Evolutionary conservation across 2,113 vertebrate species (phyloP).

Genomic region (Lagenorhynchus albirostris): DNA sequence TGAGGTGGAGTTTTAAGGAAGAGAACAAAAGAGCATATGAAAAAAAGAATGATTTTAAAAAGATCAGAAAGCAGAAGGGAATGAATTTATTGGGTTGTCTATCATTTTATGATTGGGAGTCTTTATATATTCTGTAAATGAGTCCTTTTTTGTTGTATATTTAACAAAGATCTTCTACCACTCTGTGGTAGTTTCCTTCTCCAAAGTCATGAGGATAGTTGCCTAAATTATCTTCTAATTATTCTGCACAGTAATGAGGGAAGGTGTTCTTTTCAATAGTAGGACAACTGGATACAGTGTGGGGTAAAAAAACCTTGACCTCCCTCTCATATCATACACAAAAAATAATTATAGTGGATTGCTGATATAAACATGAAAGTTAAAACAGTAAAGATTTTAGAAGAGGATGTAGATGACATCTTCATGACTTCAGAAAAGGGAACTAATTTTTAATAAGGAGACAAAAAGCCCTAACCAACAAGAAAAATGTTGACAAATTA

Average conservation of each 20-base stretch:
- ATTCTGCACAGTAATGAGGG: not conserved
- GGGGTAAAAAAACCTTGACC: not conserved
- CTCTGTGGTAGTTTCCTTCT: not conserved
- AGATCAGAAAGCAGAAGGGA: not conserved
- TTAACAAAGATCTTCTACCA: not conserved
- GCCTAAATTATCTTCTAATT: not conserved
- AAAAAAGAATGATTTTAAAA: not conserved
- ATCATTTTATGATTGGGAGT: not conserved
- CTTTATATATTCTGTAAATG: not conserved
- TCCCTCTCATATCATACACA: not conserved
- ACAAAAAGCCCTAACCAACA: not conserved
- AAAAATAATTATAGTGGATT: not conserved
- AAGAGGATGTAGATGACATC: not conserved
- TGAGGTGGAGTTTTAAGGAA: no score
- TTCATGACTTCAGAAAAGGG: not conserved
- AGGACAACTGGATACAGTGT: no score
- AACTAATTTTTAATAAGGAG: not conserved
- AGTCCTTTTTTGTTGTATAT: not conserved
- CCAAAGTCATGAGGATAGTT: not conserved
- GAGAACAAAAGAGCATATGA: not conserved
- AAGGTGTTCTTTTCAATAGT: not conserved
- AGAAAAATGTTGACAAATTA: not conserved
- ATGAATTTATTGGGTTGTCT: not conserved
- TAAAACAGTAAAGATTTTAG: not conserved
- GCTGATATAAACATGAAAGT: not conserved